phyloP scores from a whole-genome alignment of 2,113 vertebrate species.

The Callaeas wilsoni region DNA sequence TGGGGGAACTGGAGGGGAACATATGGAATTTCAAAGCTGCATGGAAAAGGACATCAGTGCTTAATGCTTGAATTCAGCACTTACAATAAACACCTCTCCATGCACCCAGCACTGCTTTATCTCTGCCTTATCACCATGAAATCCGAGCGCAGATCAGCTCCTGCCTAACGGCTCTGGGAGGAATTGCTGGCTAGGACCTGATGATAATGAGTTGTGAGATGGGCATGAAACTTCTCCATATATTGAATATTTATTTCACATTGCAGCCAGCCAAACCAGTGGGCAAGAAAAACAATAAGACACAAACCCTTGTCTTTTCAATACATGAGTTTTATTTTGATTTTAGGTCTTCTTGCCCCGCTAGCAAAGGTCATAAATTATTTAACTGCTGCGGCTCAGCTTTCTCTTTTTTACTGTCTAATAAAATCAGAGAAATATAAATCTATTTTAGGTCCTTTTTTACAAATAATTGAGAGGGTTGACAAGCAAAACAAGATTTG shows the following conservation, averaged over 20 bases:
- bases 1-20: not conserved
- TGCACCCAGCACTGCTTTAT: not conserved
- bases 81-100: not conserved
- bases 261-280: not conserved
- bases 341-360: slow-evolving; percentile 19
- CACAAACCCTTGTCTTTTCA: not conserved
- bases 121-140: not conserved
- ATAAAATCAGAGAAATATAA: slow-evolving; percentile 56
- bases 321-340: slow-evolving; percentile 36
- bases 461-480: slow-evolving; percentile 37
- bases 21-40: slow-evolving; percentile 5
- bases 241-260: not conserved
- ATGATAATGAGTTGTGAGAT: not conserved
- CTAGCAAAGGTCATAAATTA: slow-evolving; percentile 55
- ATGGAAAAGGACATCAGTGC: not conserved
- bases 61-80: not conserved
- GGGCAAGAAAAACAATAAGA: slow-evolving; percentile 7
- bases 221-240: not conserved
- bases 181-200: not conserved
- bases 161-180: not conserved
- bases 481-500: slow-evolving; percentile 54
- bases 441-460: slow-evolving; percentile 40
- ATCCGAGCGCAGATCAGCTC: not conserved
- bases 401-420: slow-evolving; percentile 42
- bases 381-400: slow-evolving; percentile 20